Percentiles rank a stretch among this genome's conserved stretches.
Conservation (phyloP, 1,140 invertebrate species). For the Drosophila mojavensis region DNA sequence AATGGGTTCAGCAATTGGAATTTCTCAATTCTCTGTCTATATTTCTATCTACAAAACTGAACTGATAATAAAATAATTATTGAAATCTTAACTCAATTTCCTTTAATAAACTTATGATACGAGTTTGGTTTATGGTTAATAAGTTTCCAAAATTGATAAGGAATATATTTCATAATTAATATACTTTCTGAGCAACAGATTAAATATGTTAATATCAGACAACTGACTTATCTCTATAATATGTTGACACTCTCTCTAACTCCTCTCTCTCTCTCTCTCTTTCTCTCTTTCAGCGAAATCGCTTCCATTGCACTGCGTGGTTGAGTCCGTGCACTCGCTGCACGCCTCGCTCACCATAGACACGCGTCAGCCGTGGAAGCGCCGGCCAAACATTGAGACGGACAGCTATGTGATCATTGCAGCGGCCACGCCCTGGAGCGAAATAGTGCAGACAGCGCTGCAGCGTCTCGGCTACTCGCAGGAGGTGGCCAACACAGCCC, state of each 20-base stretch:
- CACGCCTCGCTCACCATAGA: slow-evolving; percentile 85
- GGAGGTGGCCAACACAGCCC: slow-evolving; percentile 90
- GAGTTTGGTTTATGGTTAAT: too few species aligned
- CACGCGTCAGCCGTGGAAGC: slow-evolving; percentile 85
- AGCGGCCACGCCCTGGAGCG: slow-evolving; percentile 93
- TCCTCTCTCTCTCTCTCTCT: background rate
- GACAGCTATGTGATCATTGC: slow-evolving; percentile 97
- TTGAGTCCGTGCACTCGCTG: slow-evolving; percentile 91
- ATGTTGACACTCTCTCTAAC: background rate
- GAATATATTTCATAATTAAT: too few species aligned
- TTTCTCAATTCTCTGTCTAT: too few species aligned
- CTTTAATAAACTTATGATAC: too few species aligned
- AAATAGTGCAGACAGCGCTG: slow-evolving; percentile 91
- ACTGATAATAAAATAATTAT: too few species aligned
- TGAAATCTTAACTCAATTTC: too few species aligned
- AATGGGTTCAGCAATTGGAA: too few species aligned
- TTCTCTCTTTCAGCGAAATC: slow-evolving; percentile 90
- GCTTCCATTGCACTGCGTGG: slow-evolving; percentile 95
- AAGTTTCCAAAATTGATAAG: too few species aligned
- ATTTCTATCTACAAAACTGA: too few species aligned
- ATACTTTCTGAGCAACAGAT: too few species aligned
- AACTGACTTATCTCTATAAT: too few species aligned
- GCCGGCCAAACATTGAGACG: slow-evolving; percentile 90
- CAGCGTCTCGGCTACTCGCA: slow-evolving; percentile 91
- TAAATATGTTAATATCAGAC: too few species aligned